Evolutionary conservation across 2,113 vertebrate species (phyloP).

Genomic region (Meriones unguiculatus): DNA sequence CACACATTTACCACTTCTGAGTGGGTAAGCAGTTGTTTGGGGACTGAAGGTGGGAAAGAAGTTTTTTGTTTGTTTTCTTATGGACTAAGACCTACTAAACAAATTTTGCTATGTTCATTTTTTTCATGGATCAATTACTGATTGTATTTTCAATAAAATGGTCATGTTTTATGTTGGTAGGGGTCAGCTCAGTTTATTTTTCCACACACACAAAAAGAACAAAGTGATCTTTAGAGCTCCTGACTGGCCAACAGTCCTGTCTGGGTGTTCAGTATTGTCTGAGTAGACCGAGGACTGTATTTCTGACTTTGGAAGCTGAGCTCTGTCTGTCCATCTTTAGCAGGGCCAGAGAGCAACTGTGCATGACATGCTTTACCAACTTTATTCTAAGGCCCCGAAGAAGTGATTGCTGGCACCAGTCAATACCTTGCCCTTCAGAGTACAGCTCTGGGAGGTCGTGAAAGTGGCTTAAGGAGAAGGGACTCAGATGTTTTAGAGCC

Average conservation of each 20-base stretch:
- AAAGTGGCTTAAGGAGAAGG: background rate
- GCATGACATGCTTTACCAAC: background rate
- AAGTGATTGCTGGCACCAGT: background rate
- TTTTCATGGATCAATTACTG: conserved; percentile 1
- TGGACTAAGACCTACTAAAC: background rate
- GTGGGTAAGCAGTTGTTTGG: background rate
- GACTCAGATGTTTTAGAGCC: background rate
- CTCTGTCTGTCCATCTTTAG: background rate
- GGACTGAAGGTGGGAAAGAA: background rate
- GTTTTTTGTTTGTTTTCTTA: background rate
- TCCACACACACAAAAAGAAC: background rate
- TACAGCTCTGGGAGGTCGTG: background rate
- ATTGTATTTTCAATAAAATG: conserved; percentile 62
- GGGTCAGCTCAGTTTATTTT: conserved; percentile 62
- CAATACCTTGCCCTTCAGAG: background rate
- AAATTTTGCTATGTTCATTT: background rate
- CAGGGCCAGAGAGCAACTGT: background rate
- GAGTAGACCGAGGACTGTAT: background rate
- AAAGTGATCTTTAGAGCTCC: conserved; percentile 40
- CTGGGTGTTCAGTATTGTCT: background rate
- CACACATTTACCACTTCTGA: background rate
- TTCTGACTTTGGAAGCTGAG: background rate
- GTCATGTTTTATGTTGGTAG: conserved; percentile 51
- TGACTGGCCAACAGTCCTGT: background rate
- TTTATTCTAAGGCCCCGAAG: background rate